Evolutionary conservation across 2,113 vertebrate genomes (phyloP).

Genomic region (Bujurquina vittata): DNA sequence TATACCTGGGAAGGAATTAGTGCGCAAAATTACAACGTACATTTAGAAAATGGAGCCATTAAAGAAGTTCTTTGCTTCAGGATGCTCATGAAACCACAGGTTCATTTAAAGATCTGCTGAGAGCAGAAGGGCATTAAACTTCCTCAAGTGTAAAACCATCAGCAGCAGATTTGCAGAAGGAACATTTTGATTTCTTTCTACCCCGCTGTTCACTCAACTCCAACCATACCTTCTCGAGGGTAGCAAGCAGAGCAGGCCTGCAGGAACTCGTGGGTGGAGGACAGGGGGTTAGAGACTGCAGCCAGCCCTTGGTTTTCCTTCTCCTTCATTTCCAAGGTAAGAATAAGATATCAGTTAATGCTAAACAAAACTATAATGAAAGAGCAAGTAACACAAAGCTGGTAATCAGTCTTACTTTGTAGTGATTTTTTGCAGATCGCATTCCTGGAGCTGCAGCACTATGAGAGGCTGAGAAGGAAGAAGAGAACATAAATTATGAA

Average conservation of each 20-base stretch:
- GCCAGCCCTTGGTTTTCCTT: conserved; percentile 67
- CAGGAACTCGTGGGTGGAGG: conserved; percentile 89
- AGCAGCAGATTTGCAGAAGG: not conserved
- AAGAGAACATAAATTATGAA: not conserved
- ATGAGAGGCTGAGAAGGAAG: conserved; percentile 3
- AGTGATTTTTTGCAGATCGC: conserved; percentile 19
- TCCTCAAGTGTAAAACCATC: not conserved
- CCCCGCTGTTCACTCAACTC: not conserved
- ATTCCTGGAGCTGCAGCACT: not conserved
- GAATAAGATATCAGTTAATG: conserved; percentile 8
- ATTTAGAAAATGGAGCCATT: not conserved
- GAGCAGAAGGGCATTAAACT: not conserved
- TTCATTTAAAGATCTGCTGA: not conserved
- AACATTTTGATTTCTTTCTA: not conserved
- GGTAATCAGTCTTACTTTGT: conserved; percentile 55
- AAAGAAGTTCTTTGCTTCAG: too few relatives aligned
- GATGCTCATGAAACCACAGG: not conserved
- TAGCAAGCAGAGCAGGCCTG: conserved; percentile 92
- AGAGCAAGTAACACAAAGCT: not conserved
- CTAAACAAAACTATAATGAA: not conserved
- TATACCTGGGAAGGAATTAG: conserved; percentile 74
- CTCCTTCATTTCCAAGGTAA: conserved; percentile 18
- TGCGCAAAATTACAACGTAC: not conserved
- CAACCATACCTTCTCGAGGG: conserved; percentile 83
- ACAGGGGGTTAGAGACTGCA: conserved; percentile 82